Base-by-base conservation (phyloP, 37 sponge, comb jelly and placozoan genomes). In the Cliona cf. orientalis region DNA sequence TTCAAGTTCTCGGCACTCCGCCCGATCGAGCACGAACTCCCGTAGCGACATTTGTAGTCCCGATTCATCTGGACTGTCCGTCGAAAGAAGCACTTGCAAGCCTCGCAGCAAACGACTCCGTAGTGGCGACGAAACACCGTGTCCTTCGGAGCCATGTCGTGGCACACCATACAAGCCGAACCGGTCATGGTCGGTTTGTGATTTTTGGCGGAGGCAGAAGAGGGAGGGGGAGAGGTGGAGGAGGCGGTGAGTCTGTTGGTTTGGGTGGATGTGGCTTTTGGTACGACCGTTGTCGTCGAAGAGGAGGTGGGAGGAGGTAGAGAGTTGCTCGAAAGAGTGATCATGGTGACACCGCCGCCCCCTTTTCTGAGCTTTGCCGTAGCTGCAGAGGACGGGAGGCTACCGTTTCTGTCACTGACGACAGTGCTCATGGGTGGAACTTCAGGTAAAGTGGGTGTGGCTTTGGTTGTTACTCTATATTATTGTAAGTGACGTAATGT, bases 51-150 rank as follows among this genome's bases (percentile, higher is more conserved):
- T 76, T 87, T 82, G 78, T 93, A 97, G 40, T 86, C 91, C n/a
- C 92, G 83, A 46, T 69, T 86, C 92, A 97, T 91, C 72, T 97
- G 97, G 22, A 97, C 95, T 0, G 95, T 94, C 33, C 97, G 80
- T 46, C 97, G 63, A 74, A 97, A 97, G 71, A 97, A 97, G 45
- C 97, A 97, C 80, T 97, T 97, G 87, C 97, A 97, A 0, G 97
- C 97, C 71, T 97, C 97, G 38, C 97, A 97, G 75, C 95, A 93
- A 29, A 91, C 86, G 40, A 93, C 94, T 0, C 95, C 92, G 71
- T 97, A 97, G 82, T 97, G 97, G 38, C 81, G 75, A 28, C 97
- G 79, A 46, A 86, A 93, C 14, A 60, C 28, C 21, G 49, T 37
- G 17, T 61, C 86, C 14, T 22, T n/a, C 0, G 78, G 66, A 0